Evolutionary conservation across 1,140 invertebrate genomes (phyloP), one percentile per base, ranked within the genome.

Genomic region (Brachionus rotundiformis): DNA sequence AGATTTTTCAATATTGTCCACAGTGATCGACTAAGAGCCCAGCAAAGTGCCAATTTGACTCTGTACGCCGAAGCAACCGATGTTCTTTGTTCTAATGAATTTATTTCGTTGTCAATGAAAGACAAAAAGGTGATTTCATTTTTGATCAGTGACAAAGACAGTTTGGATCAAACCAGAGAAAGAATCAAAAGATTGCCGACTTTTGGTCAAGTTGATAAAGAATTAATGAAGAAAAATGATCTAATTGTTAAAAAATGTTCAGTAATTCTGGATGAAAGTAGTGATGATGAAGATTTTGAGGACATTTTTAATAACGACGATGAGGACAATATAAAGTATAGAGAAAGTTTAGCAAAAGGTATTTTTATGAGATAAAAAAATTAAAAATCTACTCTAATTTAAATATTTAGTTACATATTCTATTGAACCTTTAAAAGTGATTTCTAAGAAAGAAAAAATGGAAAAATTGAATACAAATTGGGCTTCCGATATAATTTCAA

Each of bases 201-300:
- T 54, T 54, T 54, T 19, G 61, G 10, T 10, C n/a, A 63, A 63
- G n/a, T 33, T 10, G 3, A 63, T 33, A 33, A 63, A 29, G 61
- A 63, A 29, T 13, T 16, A 3, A n/a, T 29, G 29, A 29, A 2
- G 3, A 29, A 27, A 63, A 63, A 63, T 63, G 16, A 33, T 29
- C 23, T 63, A 0, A 63, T 63, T n/a, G 27, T 63, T 16, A 27
- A 63, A 5, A 63, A 63, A 7, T 63, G 25, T 63, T 4, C 5
- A 8, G 27, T 10, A 11, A 2, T 29, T 63, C 29, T 63, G 6
- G 61, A 63, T 10, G 29, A 63, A 2, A 63, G 61, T 7, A 63
- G 61, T 63, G 61, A 63, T 63, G 61, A 63, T 10, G 61, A 63
- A 10, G 47, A 54, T 23, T 54, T 54, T 19, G 47, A 54, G 16